These are phyloP conservation scores for Acrossocheilus wenchowensis DNA, from an alignment of 2,797 vertebrate species.

Conservation along the genomic window DNA sequence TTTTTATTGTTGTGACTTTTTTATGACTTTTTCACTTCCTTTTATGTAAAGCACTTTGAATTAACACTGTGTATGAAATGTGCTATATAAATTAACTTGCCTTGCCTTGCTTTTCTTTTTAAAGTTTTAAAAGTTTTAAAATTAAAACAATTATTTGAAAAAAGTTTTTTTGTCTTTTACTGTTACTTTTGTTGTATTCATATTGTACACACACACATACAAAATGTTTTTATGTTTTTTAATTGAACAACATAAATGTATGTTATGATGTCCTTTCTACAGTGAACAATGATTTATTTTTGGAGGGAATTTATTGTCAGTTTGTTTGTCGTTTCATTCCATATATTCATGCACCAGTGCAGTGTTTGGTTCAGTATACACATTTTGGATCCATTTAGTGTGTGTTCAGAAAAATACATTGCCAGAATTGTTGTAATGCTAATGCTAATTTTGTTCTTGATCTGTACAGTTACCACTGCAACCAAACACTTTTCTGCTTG, in stretches of 20 bases:
- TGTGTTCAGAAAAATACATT: background rate
- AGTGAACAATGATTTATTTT: background rate
- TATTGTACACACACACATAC: too few relatives aligned
- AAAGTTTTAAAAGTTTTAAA: too few relatives aligned
- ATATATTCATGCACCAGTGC: background rate
- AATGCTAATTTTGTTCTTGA: background rate
- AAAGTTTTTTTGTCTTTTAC: background rate
- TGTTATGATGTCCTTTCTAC: background rate
- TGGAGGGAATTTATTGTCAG: background rate
- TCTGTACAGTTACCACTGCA: conserved; percentile 2
- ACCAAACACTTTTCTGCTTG: conserved; percentile 24
- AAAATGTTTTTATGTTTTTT: background rate
- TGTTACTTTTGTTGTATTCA: too few relatives aligned
- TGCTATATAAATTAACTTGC: too few relatives aligned
- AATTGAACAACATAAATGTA: background rate
- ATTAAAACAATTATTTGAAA: too few relatives aligned
- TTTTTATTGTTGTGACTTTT: too few relatives aligned
- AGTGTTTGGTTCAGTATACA: background rate
- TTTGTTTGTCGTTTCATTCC: background rate
- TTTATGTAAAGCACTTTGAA: too few relatives aligned
- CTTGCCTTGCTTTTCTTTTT: too few relatives aligned
- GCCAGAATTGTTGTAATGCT: conserved; percentile 3
- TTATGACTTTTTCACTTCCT: too few relatives aligned
- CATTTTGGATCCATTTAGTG: background rate
- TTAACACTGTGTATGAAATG: too few relatives aligned